These are phyloP conservation scores for Drosophila guanche DNA, from an alignment of 1,140 invertebrate species.

Conservation along the genomic window DNA sequence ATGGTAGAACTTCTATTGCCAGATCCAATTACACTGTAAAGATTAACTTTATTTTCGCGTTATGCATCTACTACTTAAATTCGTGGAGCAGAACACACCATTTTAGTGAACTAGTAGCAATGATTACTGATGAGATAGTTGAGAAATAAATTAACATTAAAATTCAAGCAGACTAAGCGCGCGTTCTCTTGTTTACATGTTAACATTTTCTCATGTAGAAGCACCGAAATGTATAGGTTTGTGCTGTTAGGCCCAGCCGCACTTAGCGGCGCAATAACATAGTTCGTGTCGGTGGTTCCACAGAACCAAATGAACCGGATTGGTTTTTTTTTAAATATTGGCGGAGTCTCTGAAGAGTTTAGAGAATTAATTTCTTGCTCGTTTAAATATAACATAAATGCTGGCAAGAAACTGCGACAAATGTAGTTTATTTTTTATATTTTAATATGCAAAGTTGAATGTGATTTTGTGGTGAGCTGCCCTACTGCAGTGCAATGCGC, in stretches of 20 bases:
- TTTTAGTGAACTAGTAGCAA: constrained; percentile 68
- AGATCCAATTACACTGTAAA: constrained; percentile 55
- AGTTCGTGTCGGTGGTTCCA: too few relatives aligned
- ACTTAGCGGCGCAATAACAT: too few relatives aligned
- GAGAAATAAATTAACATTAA: constrained; percentile 59
- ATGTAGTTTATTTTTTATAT: constrained; percentile 62
- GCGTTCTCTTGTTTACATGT: not conserved
- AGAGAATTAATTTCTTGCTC: too few relatives aligned
- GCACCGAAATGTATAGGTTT: too few relatives aligned
- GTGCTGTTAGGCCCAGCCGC: too few relatives aligned
- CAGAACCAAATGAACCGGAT: not conserved
- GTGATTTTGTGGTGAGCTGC: constrained; percentile 3
- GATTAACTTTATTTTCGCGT: constrained; percentile 45
- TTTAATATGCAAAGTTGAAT: constrained; percentile 43
- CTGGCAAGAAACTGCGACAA: constrained; percentile 35
- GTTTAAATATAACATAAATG: constrained; percentile 1
- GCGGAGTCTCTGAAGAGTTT: too few relatives aligned
- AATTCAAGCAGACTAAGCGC: not conserved
- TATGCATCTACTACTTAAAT: constrained; percentile 23
- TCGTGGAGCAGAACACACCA: constrained; percentile 49
- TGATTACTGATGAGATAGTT: constrained; percentile 51
- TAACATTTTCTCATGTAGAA: too few relatives aligned
- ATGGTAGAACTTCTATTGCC: constrained; percentile 47
- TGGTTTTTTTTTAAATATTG: too few relatives aligned
- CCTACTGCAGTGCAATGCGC: constrained; percentile 85